These are phyloP conservation scores for Papilio polytes DNA, from an alignment of 1,140 invertebrate genomes.

Conservation along the genomic window DNA sequence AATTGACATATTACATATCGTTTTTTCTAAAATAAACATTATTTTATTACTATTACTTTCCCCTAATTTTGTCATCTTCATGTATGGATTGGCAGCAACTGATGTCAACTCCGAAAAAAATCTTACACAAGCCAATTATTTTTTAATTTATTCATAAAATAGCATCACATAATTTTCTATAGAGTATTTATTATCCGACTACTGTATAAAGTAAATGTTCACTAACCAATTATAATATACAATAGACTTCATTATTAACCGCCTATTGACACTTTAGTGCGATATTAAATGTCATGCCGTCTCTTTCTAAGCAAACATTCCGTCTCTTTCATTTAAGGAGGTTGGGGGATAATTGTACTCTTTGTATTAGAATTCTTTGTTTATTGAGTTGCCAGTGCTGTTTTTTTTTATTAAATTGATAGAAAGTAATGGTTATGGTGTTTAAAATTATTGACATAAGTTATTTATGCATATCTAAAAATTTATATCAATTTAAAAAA, in stretches of 20 bases:
- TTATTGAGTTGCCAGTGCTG: too few species aligned
- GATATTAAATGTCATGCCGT: background rate
- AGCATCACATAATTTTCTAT: slow-evolving; percentile 16
- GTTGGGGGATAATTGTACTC: background rate
- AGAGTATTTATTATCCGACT: background rate
- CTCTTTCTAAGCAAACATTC: background rate
- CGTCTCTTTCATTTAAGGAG: background rate
- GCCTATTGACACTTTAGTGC: background rate
- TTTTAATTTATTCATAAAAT: slow-evolving; percentile 20
- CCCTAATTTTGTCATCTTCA: background rate
- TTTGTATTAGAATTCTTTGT: background rate
- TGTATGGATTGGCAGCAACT: background rate
- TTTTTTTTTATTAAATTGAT: too few species aligned
- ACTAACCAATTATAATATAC: background rate
- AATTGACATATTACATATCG: too few species aligned
- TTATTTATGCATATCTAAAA: too few species aligned
- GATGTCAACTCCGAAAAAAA: background rate
- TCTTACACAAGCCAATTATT: slow-evolving; percentile 19
- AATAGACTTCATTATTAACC: background rate
- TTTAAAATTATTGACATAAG: too few species aligned
- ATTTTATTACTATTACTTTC: too few species aligned
- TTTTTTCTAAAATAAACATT: too few species aligned
- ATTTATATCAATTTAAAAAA: too few species aligned
- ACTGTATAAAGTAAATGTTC: slow-evolving; percentile 16
- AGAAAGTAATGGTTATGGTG: too few species aligned